Base-by-base conservation (phyloP, 2,888 invertebrate genomes). In the Dicroscelio sp. region DNA sequence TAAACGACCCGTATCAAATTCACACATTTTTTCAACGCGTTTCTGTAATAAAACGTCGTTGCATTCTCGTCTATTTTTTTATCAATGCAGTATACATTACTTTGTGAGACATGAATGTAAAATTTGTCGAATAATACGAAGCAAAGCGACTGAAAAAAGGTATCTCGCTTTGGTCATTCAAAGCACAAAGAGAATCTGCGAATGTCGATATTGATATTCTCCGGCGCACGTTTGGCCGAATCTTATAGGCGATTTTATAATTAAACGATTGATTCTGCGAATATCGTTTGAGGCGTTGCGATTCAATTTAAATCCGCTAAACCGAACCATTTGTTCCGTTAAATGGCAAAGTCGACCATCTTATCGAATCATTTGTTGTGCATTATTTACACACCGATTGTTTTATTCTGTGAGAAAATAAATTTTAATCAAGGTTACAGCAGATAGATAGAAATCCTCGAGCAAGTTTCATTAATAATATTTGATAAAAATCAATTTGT, bases 1-100 rank as follows among this genome's bases (percentile, higher is more conserved):
- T 80, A 87, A 80, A 73, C 75, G 86, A 80, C 80, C 80, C 80
- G 75, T 80, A 87, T 87, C 80, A 65, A 80, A 87, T 73, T 86
- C 71, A 33, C 23, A 43, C 78, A 27, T 80, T 87, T 86, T 87
- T 76, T 55, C 27, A 23, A 25, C 27, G 55, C 35, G 58, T 71
- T 33, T 60, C 8, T 73, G 86, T 80, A 79, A 80, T 80, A 58
- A 48, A 73, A 80, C 71, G 31, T 71, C 25, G 71, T 14, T 27
- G 55, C 58, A 78, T 20, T 48, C 48, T 20, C 58, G 20, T 23
- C 23, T n/a, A 27, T 60, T 60, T 60, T 86, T 78, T 71, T 71
- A 69, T 71, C 69, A 86, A 63, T 78, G 55, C 73, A 23, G 78
- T 71, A 43, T 23, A 60, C 48, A 86, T 86, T 79, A 76, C 78